Evolutionary conservation across 2,113 vertebrate species (phyloP), one percentile per base, ranked within the genome.

Genomic region (Channa maculata): DNA sequence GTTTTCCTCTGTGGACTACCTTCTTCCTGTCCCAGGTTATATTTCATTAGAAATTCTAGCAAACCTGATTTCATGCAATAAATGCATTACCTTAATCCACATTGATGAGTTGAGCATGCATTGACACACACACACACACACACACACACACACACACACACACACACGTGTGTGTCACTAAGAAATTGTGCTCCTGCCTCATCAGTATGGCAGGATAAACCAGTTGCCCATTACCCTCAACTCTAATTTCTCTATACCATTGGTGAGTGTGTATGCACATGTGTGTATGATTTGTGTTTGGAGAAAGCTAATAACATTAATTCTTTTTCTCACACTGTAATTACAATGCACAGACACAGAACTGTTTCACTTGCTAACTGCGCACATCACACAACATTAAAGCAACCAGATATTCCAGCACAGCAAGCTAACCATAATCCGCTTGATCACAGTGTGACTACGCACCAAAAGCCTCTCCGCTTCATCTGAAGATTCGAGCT

Each of bases 81-180:
- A 92, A 88, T 84, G 71, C 85, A 88, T 89, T 89, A 88, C 85
- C 85, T 72, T 83, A 91, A 91, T 92, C 87, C 91, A 87, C 57
- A 61, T 0, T 89, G 90, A 92, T 85, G 74, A 87, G 80, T 24
- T 44, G 34, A 61, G 57, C 51, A 78, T 43, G 48, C 67, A 57
- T 58, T 62, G 41, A 37, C n/a, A 50, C 48, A 53, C 24, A 24
- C 24, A 24, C 24, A 24, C 24, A 24, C 24, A 24, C 24, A 24
- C 24, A 24, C 24, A 24, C 24, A 24, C 24, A 24, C 24, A 24
- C 24, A 24, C 24, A 24, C 24, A 24, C 24, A 24, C 24, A 24
- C 24, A 24, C 24, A 24, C 24, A 24, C 24, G 12, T 12, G 24
- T 38, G 8, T 57, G 8, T 72, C 45, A 77, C 82, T 84, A 85